Evolutionary conservation across 2,888 invertebrate species (phyloP).

Genomic region (Teleiodes luculella): DNA sequence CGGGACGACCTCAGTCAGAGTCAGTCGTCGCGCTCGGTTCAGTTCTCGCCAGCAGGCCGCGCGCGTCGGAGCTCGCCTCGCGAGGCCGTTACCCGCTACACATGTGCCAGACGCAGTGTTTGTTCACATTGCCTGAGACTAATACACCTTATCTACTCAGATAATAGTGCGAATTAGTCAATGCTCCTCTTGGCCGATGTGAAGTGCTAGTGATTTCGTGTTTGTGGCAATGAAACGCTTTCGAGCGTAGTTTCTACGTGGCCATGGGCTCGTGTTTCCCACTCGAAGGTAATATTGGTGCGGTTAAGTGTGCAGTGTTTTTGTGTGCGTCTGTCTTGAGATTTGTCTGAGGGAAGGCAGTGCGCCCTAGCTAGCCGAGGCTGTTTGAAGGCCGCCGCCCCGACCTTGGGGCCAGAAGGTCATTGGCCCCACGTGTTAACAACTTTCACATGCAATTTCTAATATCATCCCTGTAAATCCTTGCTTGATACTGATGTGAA

Average conservation of each 20-base stretch:
- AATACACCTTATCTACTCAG: conserved; percentile 63
- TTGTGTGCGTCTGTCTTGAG: conserved; percentile 51
- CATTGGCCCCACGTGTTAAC: conserved; percentile 68
- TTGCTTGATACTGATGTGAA: background rate
- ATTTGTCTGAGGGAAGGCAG: conserved; percentile 52
- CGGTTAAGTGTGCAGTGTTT: conserved; percentile 52
- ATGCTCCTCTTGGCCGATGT: conserved; percentile 37
- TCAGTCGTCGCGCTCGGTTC: conserved; percentile 32
- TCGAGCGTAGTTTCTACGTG: conserved; percentile 60
- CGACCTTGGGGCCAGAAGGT: conserved; percentile 76
- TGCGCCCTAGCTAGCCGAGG: conserved; percentile 62
- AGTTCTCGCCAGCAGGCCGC: conserved; percentile 59
- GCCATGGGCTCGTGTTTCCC: conserved; percentile 67
- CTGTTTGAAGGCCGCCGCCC: conserved; percentile 75
- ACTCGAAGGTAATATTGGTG: conserved; percentile 64
- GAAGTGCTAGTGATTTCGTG: conserved; percentile 48
- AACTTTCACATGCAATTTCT: conserved; percentile 51
- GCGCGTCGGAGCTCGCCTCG: conserved; percentile 59
- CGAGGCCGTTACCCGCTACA: conserved; percentile 58
- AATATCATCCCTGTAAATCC: conserved; percentile 22
- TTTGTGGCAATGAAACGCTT: conserved; percentile 53
- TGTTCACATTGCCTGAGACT: conserved; percentile 42
- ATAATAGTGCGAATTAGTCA: conserved; percentile 69
- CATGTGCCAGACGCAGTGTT: conserved; percentile 39
- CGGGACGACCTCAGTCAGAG: conserved; percentile 20